phyloP scores from a whole-genome alignment of 2,113 vertebrate genomes.

The Anser cygnoides region DNA sequence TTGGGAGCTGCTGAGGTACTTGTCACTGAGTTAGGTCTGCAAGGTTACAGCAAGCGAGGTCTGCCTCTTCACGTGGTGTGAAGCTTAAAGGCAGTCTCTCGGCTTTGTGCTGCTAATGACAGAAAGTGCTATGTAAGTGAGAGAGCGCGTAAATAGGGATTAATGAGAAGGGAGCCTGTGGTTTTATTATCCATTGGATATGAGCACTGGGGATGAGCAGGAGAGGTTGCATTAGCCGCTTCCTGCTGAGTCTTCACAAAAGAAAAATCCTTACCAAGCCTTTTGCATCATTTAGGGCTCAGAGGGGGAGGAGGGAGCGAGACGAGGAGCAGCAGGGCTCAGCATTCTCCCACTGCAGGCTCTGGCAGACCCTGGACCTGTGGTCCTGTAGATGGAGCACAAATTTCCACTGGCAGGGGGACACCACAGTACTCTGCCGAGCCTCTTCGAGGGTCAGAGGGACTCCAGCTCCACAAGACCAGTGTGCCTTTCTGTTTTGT shows the following conservation, averaged over 20 bases:
- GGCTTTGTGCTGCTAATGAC: neutral
- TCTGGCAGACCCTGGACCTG: neutral
- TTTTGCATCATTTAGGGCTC: neutral
- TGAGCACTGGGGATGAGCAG: neutral
- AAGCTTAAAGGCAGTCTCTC: neutral
- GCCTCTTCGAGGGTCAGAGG: neutral
- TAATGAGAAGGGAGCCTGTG: neutral
- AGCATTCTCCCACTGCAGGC: neutral
- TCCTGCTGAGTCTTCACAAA: neutral
- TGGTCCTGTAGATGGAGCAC: neutral
- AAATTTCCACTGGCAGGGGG: neutral
- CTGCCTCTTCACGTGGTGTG: neutral
- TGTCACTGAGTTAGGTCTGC: neutral
- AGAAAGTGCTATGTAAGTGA: neutral
- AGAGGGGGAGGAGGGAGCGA: neutral
- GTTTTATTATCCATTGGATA: neutral
- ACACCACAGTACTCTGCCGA: too few relatives aligned
- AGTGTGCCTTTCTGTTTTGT: neutral
- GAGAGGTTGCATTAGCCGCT: neutral
- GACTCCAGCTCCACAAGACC: neutral
- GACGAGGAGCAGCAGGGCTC: neutral
- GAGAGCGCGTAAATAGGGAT: neutral
- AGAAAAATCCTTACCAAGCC: neutral
- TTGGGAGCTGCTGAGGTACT: neutral
- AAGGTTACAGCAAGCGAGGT: too few relatives aligned